Conservation (phyloP, 2,888 invertebrate species). For the Ormyrus rosae region DNA sequence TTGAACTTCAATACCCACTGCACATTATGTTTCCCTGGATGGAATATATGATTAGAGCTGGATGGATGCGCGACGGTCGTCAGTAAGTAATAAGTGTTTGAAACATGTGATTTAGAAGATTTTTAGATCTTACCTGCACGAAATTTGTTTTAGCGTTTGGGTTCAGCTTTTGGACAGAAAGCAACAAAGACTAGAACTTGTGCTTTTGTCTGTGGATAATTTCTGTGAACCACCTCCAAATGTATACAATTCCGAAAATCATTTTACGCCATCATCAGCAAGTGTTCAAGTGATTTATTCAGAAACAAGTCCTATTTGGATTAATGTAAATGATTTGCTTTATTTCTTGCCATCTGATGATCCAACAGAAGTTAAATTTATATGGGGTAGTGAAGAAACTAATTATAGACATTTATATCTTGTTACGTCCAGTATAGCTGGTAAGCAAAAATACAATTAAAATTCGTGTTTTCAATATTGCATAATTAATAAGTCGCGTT, state of each 20-base stretch:
- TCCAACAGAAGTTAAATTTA: conserved; percentile 79
- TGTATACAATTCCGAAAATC: conserved; percentile 76
- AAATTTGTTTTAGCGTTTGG: conserved; percentile 85
- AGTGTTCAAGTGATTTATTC: conserved; percentile 80
- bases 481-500: not conserved
- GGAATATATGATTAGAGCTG: conserved; percentile 96
- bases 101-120: too few species aligned
- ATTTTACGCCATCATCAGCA: conserved; percentile 73
- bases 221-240: conserved; percentile 81
- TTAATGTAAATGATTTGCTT: conserved; percentile 94
- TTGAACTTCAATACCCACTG: conserved; percentile 86
- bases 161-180: conserved; percentile 91
- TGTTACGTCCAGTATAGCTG: conserved; percentile 80
- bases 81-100: conserved; percentile 80
- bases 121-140: not conserved
- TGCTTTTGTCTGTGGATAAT: conserved; percentile 87
- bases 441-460: conserved; percentile 57
- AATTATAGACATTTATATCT: conserved; percentile 93
- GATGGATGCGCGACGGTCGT: conserved; percentile 95
- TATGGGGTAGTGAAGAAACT: conserved; percentile 96
- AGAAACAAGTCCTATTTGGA: conserved; percentile 88
- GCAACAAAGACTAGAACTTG: conserved; percentile 90
- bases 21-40: conserved; percentile 92
- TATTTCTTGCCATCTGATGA: conserved; percentile 85
- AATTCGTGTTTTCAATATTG: not conserved